Evolutionary conservation across 2,888 invertebrate genomes (phyloP), one percentile per base, ranked within the genome.

Genomic region (Eumerus sabulonum): DNA sequence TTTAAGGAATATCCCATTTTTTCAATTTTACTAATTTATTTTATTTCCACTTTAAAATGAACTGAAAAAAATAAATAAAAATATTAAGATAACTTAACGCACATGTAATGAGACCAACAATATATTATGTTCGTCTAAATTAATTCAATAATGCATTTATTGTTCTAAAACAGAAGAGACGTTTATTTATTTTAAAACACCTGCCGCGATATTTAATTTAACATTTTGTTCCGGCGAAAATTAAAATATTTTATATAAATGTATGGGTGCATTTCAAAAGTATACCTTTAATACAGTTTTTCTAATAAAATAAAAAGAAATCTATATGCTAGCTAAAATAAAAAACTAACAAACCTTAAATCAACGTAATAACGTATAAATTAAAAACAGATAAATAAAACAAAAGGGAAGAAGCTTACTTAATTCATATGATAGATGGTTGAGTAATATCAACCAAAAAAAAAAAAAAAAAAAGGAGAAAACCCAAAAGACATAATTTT

Each of bases 191-290:
- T 50, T 27, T 13, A 16, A 54, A 40, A 14, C 72, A 14, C 76
- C 72, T 77, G 77, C 74, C 79, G 74, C 68, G 74, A 79, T 73
- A 18, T 27, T 4, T 27, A 27, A 27, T 27, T 27, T 27, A 7
- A 4, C 27, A 13, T 62, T 44, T 48, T 54, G 12, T 27, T 63
- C 7, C 50, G 57, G 18, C 48, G 19, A 59, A 27, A 40, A 17
- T 16, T 45, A 53, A 17, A 7, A 18, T 44, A 51, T 47, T 47
- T 73, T 79, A 73, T 79, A 79, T 70, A 77, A 79, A 79, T 73
- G 74, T 74, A 74, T 74, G 73, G 79, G 74, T 74, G 79, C 74
- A 79, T 79, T 74, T 74, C 64, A 79, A 74, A 77, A 77, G 72
- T 72, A 72, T 68, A 79, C 79, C 79, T 64, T 64, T 57, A 13